Base-by-base conservation (phyloP, 2,888 invertebrate species). In the Zeuzera pyrina region DNA sequence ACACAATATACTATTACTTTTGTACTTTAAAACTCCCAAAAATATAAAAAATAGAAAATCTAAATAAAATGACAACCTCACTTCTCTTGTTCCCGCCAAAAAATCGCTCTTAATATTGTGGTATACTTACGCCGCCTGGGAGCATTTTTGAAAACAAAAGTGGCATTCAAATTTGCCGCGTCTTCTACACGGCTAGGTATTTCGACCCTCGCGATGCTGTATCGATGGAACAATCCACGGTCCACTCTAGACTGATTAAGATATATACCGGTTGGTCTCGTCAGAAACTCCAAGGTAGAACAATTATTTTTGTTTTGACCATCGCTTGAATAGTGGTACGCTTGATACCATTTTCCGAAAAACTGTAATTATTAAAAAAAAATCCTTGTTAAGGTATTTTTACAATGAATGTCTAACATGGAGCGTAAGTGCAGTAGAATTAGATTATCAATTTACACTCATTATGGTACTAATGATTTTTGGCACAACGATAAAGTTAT, bases 241-340 rank as follows among this genome's bases (percentile, higher is more conserved):
- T 76, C 77, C 0, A 77, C 53, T 36, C 77, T 64, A 21, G 77
- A 72, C 36, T 66, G 63, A 44, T 76, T 77, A 8, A 73, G 40
- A 35, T 60, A 65, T 12, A 76, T 58, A 1, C 65, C 69, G 1
- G 57, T 45, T 0, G 62, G 53, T 11, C 38, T 59, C 0, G 57
- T 67, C 15, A 49, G 34, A 11, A 74, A 39, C 14, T 71, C 60
- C 3, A 76, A 31, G 0, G 57, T 52, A 0, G 76, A 73, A 36
- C 81, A 81, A 33, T 76, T 72, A 41, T 63, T 76, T 11, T 53
- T 52, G 2, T 49, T 43, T 33, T 64, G 68, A 0, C 61, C 63
- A 34, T 72, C 70, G 36, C 73, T 72, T 25, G 77, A 70, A 43
- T 65, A 76, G 32, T 69, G 65, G 39, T 70, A 69, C 0, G 57